A percentile compares a stretch with the other conserved stretches of the same genome.
Conservation (phyloP, 2,113 vertebrate species). For the Onychostruthus taczanowskii region DNA sequence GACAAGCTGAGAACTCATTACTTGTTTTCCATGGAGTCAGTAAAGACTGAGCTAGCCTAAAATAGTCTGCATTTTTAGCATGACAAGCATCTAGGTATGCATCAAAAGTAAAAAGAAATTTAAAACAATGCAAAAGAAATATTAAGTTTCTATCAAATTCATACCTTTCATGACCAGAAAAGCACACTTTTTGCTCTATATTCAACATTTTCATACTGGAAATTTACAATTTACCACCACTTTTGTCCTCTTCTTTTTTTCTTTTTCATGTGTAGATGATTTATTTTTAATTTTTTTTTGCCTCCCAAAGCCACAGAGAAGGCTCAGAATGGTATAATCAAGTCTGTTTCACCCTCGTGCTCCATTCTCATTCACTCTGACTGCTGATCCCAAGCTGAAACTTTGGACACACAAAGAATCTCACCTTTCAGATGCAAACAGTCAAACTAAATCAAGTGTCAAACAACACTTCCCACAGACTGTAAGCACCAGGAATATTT, state of each 20-base stretch:
- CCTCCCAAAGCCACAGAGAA: background rate
- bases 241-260: background rate
- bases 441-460: background rate
- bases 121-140: background rate
- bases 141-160: background rate
- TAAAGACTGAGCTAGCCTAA: background rate
- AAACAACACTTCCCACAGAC: background rate
- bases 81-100: background rate
- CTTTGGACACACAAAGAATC: background rate
- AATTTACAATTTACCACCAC: background rate
- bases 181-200: background rate
- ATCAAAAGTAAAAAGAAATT: background rate
- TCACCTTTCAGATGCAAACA: background rate
- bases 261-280: accelerated
- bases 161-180: background rate
- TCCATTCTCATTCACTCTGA: background rate
- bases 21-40: background rate
- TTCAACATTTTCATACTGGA: background rate
- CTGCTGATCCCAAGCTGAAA: background rate
- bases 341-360: background rate
- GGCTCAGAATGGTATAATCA: background rate
- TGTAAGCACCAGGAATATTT: background rate
- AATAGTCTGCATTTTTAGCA: background rate
- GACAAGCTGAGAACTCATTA: background rate
- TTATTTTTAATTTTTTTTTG: background rate